phyloP scores from a whole-genome alignment of 1,140 invertebrate species.

The Probaryconus sp. region DNA sequence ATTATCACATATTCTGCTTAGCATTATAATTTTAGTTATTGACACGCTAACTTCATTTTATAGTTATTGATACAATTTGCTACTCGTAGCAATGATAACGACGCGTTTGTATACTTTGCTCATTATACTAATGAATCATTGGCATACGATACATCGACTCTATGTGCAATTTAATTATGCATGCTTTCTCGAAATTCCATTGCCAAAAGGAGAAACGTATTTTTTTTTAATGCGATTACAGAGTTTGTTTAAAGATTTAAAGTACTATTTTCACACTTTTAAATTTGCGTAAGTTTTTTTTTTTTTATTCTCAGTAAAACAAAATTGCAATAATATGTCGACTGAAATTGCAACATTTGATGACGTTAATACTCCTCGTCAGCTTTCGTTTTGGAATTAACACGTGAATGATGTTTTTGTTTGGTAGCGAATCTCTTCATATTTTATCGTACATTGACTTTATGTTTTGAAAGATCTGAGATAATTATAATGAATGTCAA shows the following conservation, averaged over 20 bases:
- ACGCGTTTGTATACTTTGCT: constrained; percentile 44
- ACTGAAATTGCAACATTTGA: too few species aligned
- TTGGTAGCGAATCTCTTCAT: too few species aligned
- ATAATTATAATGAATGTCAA: constrained; percentile 26
- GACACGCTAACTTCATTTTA: constrained; percentile 21
- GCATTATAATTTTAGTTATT: constrained; percentile 10
- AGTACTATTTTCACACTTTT: too few species aligned
- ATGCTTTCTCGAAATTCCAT: neutral
- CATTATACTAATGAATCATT: constrained; percentile 53
- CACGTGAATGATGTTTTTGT: too few species aligned
- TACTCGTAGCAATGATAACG: constrained; percentile 27
- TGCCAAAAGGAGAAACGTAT: neutral
- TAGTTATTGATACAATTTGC: constrained; percentile 57
- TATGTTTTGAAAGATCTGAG: constrained; percentile 12
- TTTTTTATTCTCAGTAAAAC: too few species aligned
- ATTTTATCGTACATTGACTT: constrained; percentile 32
- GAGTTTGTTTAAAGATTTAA: too few species aligned
- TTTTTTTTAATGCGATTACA: neutral
- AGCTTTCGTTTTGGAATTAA: too few species aligned
- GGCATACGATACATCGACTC: constrained; percentile 17
- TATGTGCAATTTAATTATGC: constrained; percentile 1
- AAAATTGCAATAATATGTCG: too few species aligned
- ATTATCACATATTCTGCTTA: neutral
- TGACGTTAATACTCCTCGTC: too few species aligned
- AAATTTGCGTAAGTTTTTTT: too few species aligned